Percentiles rank a stretch among this genome's conserved stretches.
Conservation (phyloP, 2,888 invertebrate genomes). For the Thymelicus sylvestris region DNA sequence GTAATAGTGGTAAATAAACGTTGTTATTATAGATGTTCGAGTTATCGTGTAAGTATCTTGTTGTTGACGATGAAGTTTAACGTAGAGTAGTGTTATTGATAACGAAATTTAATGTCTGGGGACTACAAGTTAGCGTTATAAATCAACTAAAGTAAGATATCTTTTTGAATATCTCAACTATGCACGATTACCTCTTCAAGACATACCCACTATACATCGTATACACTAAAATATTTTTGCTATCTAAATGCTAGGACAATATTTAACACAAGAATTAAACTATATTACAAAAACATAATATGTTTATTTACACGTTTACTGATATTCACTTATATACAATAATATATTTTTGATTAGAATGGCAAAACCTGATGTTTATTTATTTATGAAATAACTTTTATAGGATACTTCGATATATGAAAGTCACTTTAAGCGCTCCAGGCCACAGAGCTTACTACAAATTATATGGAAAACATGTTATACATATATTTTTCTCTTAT, state of each 20-base stretch:
- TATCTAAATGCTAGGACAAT: constrained; percentile 21
- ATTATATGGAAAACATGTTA: neutral
- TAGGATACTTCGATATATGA: neutral
- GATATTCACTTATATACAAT: neutral
- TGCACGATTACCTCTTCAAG: constrained; percentile 29
- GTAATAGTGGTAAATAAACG: constrained; percentile 49
- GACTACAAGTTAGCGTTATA: constrained; percentile 11
- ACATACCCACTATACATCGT: constrained; percentile 3
- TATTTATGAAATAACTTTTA: neutral
- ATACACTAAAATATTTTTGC: constrained; percentile 24
- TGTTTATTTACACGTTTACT: constrained; percentile 2
- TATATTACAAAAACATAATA: neutral
- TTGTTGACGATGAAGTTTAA: constrained; percentile 58
- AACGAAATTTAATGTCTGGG: neutral
- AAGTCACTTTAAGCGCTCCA: neutral
- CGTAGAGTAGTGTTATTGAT: constrained; percentile 44
- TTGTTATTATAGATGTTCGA: constrained; percentile 71
- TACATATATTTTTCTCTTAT: neutral
- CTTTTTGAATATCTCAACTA: constrained; percentile 19
- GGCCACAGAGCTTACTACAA: neutral
- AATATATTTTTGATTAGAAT: neutral
- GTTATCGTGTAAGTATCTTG: constrained; percentile 54
- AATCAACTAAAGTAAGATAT: constrained; percentile 18
- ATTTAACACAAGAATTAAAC: neutral
- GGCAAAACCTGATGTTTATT: neutral